Evolutionary conservation across 2,113 vertebrate genomes (phyloP), one percentile per base, ranked within the genome.

Genomic region (Octodon degus): DNA sequence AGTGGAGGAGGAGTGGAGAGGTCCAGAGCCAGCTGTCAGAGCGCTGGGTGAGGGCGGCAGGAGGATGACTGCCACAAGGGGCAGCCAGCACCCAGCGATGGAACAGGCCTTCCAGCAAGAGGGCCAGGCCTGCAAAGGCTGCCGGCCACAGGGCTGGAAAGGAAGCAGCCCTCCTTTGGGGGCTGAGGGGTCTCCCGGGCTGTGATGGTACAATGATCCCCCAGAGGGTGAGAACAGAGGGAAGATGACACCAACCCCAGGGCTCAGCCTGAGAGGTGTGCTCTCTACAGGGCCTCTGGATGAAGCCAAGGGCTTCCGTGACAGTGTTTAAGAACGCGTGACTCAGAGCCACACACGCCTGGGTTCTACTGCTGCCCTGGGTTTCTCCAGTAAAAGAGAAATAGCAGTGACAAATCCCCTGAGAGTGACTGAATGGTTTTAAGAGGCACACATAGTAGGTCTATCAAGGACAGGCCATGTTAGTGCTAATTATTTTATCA

Each of bases 401-500:
- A 13, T 32, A 5, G 19, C 55, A 7, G 47, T 25, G 24, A 47
- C 34, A 34, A 40, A 19, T 12, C 40, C 25, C 25, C 10, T 30
- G 37, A 55, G 37, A 5, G 47, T 79, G 76, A 30, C 27, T 14
- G 14, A 40, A 32, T 7, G 19, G 6, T 17, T 53, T 53, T 30
- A 27, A 32, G 0, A 50, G n/a, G 14, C 4, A 9, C 34, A 47
- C 1, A 0, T 13, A 53, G 40, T 10, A 7, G 0, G 19, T 4
- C 7, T 19, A 1, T 32, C 27, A 79, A 3, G 24, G 72, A 62
- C 65, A 13, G 65, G 30, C 17, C 13, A 4, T 37, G 8, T 13
- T 14, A 24, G 58, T 53, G 1, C 37, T 5, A 34, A 37, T 32
- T 17, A 6, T 58, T 60, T 82, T 74, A 74, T 74, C 70, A 40